phyloP scores from a whole-genome alignment of 1,140 invertebrate species.

The Phthorimaea operculella region DNA sequence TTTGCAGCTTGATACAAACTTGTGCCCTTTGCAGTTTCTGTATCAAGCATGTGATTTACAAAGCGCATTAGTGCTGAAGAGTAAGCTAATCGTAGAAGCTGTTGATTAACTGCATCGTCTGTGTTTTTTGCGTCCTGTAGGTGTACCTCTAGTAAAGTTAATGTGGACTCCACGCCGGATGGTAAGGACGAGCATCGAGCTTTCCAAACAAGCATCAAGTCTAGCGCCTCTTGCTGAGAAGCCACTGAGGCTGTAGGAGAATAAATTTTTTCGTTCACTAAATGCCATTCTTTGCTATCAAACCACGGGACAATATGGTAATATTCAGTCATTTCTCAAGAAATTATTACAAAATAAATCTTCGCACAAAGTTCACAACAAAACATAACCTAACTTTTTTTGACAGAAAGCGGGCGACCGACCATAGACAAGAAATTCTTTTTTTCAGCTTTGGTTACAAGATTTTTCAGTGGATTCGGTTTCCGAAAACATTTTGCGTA shows the following conservation, averaged over 20 bases:
- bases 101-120: conserved; percentile 31
- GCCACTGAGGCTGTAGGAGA: conserved; percentile 45
- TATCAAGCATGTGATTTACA: conserved; percentile 71
- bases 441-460: too few species aligned
- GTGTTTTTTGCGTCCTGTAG: conserved; percentile 35
- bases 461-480: too few species aligned
- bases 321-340: conserved; percentile 28
- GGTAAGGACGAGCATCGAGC: conserved; percentile 72
- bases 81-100: conserved; percentile 70
- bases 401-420: too few species aligned
- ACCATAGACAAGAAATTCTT: too few species aligned
- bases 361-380: too few species aligned
- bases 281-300: conserved; percentile 69
- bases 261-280: conserved; percentile 69
- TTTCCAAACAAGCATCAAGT: conserved; percentile 72
- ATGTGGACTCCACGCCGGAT: conserved; percentile 75
- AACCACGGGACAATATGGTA: conserved; percentile 55
- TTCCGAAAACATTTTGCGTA: too few species aligned
- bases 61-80: conserved; percentile 72
- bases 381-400: too few species aligned
- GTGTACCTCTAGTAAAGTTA: conserved; percentile 72
- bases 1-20: conserved; percentile 70
- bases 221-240: conserved; percentile 56
- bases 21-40: conserved; percentile 60
- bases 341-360: background rate